Evolutionary conservation across 2,113 vertebrate genomes (phyloP), one percentile per base, ranked within the genome.

Genomic region (Cathartes aura): DNA sequence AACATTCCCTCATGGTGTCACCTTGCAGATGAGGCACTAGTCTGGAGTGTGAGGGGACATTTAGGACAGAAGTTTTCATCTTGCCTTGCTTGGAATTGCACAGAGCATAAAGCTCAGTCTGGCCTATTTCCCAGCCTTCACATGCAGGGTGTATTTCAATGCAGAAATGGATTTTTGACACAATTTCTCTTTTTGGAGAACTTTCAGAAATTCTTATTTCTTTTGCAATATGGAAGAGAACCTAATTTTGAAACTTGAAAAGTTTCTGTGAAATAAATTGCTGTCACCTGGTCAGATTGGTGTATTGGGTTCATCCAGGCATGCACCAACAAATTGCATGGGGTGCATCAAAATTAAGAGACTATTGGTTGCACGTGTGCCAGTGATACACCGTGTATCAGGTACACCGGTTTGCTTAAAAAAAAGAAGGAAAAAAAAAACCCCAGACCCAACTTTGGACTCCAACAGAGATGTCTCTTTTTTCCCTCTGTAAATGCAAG

Each of bases 341-440:
- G 27, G 52, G 36, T 23, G 3, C 14, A 22, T 74, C 17, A 74
- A 82, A 87, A 67, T 29, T 34, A 43, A 48, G 55, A 58, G 15
- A 10, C 8, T 55, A 5, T 24, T 58, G 14, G 3, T 62, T 91
- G 32, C 2, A 50, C 1, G 0, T 36, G 0, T 36, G 4, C 7
- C 22, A 36, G 11, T 76, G 15, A 20, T 53, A 40, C 3, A 4
- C 10, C 50, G 1, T 53, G 14, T 59, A 40, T 38, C 38, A 38
- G 38, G 38, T 38, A 38, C 38, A 38, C 38, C 38, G 73, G 4
- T 75, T 93, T 79, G 15, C 5, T 64, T 80, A 40, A 72, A 78
- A 67, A 75, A 43, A 9, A 4, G 29, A 18, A 12, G 16, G 6
- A 19, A 43, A 12, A 15, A 6, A 26, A 23, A 19, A n/a, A 36